phyloP scores from a whole-genome alignment of 2,797 vertebrate species.

The Myioborus melanocephalus region DNA sequence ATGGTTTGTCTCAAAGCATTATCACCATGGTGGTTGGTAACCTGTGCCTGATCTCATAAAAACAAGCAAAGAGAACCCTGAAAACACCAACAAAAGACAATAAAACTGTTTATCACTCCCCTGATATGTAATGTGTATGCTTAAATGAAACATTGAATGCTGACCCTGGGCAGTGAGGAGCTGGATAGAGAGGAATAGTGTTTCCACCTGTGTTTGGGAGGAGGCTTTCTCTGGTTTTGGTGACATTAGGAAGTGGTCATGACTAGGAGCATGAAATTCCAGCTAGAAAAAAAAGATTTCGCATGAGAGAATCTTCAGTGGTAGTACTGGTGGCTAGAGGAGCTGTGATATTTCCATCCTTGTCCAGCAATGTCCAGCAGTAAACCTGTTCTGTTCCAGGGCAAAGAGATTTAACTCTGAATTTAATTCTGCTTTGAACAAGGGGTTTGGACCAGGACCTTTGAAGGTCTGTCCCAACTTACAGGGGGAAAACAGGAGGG shows the following conservation, averaged over 20 bases:
- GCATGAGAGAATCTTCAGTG: neutral
- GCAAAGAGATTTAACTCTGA: neutral
- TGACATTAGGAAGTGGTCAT: neutral
- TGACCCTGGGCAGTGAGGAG: neutral
- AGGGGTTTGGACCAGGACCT: neutral
- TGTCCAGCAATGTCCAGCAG: neutral
- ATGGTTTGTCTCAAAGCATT: neutral
- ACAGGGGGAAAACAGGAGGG: neutral
- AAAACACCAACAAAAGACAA: neutral
- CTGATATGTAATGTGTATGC: neutral
- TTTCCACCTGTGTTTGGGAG: neutral
- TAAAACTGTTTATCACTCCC: neutral
- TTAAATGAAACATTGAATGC: neutral
- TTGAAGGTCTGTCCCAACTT: fast-evolving
- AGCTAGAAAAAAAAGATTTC: neutral
- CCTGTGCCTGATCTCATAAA: neutral
- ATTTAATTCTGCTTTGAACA: neutral
- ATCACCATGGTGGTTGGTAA: neutral
- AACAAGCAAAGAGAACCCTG: neutral
- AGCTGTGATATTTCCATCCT: neutral
- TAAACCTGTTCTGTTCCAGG: neutral
- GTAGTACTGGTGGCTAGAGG: neutral
- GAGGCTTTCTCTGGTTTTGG: neutral
- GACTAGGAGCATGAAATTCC: neutral
- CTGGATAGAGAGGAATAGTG: neutral